phyloP scores from a whole-genome alignment of 92 coral and sea anemone species.

The Galaxea fascicularis region DNA sequence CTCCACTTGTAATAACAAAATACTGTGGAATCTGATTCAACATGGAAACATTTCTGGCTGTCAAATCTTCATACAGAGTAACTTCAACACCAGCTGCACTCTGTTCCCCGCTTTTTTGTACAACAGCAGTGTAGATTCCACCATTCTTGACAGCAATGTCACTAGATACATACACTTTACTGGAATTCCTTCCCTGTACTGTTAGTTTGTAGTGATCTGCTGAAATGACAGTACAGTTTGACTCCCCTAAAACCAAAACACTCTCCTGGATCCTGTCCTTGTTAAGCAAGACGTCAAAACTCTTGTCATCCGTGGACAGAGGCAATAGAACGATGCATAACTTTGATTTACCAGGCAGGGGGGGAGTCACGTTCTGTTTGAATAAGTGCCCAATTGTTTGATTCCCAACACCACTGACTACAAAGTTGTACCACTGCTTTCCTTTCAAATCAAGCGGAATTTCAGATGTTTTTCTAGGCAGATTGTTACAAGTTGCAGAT shows the following conservation, averaged over 20 bases:
- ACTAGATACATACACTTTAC: constrained; percentile 8
- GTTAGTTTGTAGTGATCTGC: constrained; percentile 58
- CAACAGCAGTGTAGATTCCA: constrained; percentile 60
- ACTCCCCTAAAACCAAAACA: constrained; percentile 8
- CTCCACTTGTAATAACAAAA: constrained; percentile 87
- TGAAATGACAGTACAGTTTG: constrained; percentile 49
- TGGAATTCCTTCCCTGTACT: constrained; percentile 40
- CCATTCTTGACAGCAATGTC: constrained; percentile 59
- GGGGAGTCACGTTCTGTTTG: constrained; percentile 46
- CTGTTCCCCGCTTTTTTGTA: constrained; percentile 22
- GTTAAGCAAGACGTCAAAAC: constrained; percentile 45
- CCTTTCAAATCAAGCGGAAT: constrained; percentile 27
- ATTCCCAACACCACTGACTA: constrained; percentile 38
- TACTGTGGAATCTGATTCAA: constrained; percentile 86
- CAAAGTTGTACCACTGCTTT: constrained; percentile 63
- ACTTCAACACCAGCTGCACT: constrained; percentile 22
- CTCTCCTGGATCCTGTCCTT: constrained; percentile 43
- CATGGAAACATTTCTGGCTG: constrained; percentile 73
- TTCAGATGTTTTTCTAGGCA: not conserved
- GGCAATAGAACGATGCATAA: constrained; percentile 53
- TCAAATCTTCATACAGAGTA: constrained; percentile 63
- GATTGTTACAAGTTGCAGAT: constrained; percentile 23
- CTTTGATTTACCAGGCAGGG: constrained; percentile 65
- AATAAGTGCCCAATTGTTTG: constrained; percentile 37
- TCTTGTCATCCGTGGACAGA: not conserved